These are phyloP conservation scores for Ceratotherium simum DNA, from an alignment of 2,113 vertebrate genomes.

Conservation along the genomic window DNA sequence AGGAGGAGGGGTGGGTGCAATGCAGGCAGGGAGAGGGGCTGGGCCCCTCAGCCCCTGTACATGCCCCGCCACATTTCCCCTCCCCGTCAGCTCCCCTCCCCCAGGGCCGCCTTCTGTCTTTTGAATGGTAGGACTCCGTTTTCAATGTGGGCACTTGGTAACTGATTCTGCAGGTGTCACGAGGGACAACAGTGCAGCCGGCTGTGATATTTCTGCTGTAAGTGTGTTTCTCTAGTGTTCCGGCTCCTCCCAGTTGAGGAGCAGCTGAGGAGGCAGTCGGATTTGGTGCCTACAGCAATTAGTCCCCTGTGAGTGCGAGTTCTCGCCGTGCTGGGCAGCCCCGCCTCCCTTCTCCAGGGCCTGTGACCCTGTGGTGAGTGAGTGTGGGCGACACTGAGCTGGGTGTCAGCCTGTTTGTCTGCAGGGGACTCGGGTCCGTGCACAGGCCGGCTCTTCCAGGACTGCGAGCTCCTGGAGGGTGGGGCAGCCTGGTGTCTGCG, in stretches of 20 bases:
- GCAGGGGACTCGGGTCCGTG: neutral
- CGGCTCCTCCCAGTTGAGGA: neutral
- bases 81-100: neutral
- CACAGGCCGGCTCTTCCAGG: neutral
- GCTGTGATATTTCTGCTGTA: too few relatives aligned
- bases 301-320: too few relatives aligned
- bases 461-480: too few relatives aligned
- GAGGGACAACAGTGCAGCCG: neutral
- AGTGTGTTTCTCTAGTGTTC: neutral
- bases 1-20: too few relatives aligned
- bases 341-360: neutral
- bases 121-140: neutral
- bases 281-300: neutral
- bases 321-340: neutral
- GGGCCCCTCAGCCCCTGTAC: neutral
- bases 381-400: neutral
- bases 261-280: neutral
- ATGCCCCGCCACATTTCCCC: neutral
- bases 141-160: neutral
- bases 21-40: neutral
- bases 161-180: neutral
- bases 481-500: neutral
- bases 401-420: neutral
- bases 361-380: rapidly evolving
- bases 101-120: neutral